Base-by-base conservation (phyloP, 2,797 vertebrate species). In the Ara ararauna region DNA sequence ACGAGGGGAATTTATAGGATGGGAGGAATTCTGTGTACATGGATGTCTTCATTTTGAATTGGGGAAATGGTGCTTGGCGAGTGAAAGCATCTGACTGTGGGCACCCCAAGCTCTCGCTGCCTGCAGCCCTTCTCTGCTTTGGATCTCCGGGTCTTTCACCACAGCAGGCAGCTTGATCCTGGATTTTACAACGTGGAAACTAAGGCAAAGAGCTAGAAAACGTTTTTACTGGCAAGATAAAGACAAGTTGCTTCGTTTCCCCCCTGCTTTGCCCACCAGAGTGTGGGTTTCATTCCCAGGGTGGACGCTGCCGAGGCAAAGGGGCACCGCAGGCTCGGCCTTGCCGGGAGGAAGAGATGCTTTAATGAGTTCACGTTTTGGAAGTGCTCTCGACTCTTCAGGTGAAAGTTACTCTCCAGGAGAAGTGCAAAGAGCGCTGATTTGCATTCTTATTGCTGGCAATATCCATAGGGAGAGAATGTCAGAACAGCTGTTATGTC, bases 401-500 rank as follows among this genome's bases (percentile, higher is more conserved):
- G 94, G 94, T 97, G 96, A 89, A 93, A 94, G 94, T 96, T 93
- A 79, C 91, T 95, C 92, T 94, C 89, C 60, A 20, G 94, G 90
- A 96, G 96, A 87, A 97, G 95, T 76, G 83, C 87, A 93, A 60
- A 93, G 92, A 94, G 91, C 29, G 65, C 95, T 95, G 77, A 97
- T 97, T 97, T 97, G 96, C 97, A 97, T 97, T 96, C 96, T 96
- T 96, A 97, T 96, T 96, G 95, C 95, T 8, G n/a, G 93, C 93
- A 83, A 87, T 95, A 96, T 97, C 96, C 96, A 93, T 92, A 40
- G 96, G 95, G 96, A 97, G 93, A 95, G 94, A 96, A 96, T 96
- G 96, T 97, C 97, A 97, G 96, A 96, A 96, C 96, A 97, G 97
- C 95, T 97, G 96, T 96, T 97, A 96, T 95, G 94, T 97, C 97